Evolutionary conservation across 2,888 invertebrate species (phyloP).

Genomic region (Pollenia labialis): DNA sequence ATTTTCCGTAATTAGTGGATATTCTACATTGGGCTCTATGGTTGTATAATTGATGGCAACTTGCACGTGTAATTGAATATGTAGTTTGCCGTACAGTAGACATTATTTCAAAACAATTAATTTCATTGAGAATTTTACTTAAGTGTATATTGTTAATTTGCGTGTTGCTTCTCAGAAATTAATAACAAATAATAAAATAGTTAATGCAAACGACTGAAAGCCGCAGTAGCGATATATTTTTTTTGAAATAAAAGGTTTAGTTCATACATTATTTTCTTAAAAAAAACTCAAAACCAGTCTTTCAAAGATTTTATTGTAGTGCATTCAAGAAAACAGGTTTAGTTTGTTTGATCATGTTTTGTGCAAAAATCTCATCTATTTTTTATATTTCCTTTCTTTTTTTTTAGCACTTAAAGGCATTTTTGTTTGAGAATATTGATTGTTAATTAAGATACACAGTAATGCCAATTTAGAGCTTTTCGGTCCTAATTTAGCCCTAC

Average conservation of each 20-base stretch:
- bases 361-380: too few species aligned
- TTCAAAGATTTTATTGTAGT: not conserved
- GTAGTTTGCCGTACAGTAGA: not conserved
- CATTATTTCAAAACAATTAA: not conserved
- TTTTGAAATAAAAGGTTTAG: not conserved
- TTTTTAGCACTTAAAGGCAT: too few species aligned
- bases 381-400: too few species aligned
- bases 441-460: too few species aligned
- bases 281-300: not conserved
- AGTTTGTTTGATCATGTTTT: too few species aligned
- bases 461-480: too few species aligned
- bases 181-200: not conserved
- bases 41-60: constrained; percentile 27
- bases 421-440: too few species aligned
- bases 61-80: not conserved
- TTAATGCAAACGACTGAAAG: not conserved
- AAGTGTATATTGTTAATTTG: constrained; percentile 11
- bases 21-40: constrained; percentile 11
- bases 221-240: too few species aligned
- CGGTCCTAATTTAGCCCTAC: too few species aligned
- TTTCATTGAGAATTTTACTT: constrained; percentile 6
- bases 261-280: not conserved
- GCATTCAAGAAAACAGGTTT: too few species aligned
- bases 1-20: constrained; percentile 39
- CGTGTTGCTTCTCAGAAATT: not conserved